These are phyloP conservation scores for Tuberolachnus salignus DNA, from an alignment of 2,888 invertebrate species.

Conservation along the genomic window DNA sequence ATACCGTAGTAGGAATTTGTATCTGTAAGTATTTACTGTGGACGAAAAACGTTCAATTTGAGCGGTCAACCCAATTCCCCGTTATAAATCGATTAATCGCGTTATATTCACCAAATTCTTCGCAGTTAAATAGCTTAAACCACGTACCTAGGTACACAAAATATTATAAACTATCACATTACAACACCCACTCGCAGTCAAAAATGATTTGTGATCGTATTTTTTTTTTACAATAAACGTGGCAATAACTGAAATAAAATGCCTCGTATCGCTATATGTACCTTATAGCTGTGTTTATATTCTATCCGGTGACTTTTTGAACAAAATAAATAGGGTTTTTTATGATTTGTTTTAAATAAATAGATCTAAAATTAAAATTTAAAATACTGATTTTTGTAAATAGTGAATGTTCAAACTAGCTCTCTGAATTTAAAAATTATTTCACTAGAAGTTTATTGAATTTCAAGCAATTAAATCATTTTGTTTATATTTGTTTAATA, in stretches of 20 bases:
- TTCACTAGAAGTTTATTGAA: too few species aligned
- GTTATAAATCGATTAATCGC: conserved; percentile 4
- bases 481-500: too few species aligned
- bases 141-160: not conserved
- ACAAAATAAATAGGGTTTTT: too few species aligned
- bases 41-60: not conserved
- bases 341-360: too few species aligned
- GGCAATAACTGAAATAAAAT: not conserved
- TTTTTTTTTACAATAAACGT: not conserved
- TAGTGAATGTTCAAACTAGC: too few species aligned
- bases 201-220: not conserved
- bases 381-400: too few species aligned
- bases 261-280: too few species aligned
- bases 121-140: not conserved
- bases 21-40: conserved; percentile 2
- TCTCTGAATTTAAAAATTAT: too few species aligned
- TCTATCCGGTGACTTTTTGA: too few species aligned
- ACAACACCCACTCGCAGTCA: not conserved
- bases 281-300: too few species aligned
- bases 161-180: not conserved
- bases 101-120: not conserved
- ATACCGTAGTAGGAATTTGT: not conserved
- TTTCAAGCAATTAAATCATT: too few species aligned
- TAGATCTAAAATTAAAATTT: too few species aligned
- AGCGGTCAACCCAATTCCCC: not conserved